Base-by-base conservation (phyloP, 92 coral and sea anemone species). In the Palythoa heliodiscus region DNA sequence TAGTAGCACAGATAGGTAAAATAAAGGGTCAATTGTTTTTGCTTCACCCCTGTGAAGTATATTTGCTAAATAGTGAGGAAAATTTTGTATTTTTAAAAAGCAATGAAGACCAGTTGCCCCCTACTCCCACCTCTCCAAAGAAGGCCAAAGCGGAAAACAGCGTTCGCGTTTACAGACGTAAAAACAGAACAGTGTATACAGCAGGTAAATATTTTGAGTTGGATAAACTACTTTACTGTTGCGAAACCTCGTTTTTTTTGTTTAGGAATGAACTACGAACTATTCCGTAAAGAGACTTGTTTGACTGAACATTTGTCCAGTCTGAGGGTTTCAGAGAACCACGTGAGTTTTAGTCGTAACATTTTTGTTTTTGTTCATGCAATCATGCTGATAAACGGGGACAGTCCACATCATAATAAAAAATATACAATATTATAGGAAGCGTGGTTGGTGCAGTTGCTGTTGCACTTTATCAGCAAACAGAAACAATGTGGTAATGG, bases 71-170 rank as follows among this genome's bases (percentile, higher is more conserved):
- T 77, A 2, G 11, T 58, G 52, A 15, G 37, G 25, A 22, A 37
- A 19, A 60, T 25, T 20, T 57, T 58, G 22, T 77, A n/a, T 77
- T 63, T 74, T 20, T 48, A 12, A 2, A 35, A 79, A 79, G 84
- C 84, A 79, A 79, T 14, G 84, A 79, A 47, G 84, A 79, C 7
- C 84, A 61, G 22, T 35, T 66, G 8, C 84, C 71, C 25, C 73
- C 61, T 5, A 79, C 73, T 3, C 74, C 84, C 8, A 79, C 60
- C 14, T 79, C 84, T 22, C 84, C 84, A 13, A 79, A 79, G 73
- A 79, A 79, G 73, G 60, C 84, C 15, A 79, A 79, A 67, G 73
- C 73, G 43, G 84, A 64, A 79, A 79, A 48, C 60, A 79, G 73
- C 14, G 73, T 79, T 11, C 52, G 84, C 7, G 60, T 79, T 63